Percentiles rank a stretch among this genome's conserved stretches.
phyloP scores from a whole-genome alignment of 2,888 invertebrate species.

The Sarcophaga subvicina region DNA sequence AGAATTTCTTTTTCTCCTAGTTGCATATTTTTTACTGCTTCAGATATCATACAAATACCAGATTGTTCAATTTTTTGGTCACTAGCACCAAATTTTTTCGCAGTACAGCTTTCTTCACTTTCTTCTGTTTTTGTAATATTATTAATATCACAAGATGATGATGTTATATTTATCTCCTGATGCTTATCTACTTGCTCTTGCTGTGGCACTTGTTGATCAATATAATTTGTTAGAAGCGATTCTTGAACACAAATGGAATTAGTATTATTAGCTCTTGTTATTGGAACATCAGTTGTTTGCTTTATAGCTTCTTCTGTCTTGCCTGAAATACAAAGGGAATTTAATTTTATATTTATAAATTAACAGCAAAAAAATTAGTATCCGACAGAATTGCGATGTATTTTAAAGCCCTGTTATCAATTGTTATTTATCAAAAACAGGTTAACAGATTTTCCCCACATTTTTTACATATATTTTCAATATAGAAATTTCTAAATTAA shows the following conservation, averaged over 20 bases:
- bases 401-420: too few species aligned
- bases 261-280: conserved; percentile 19
- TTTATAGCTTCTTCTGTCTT: conserved; percentile 48
- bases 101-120: conserved; percentile 20
- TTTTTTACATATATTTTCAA: too few species aligned
- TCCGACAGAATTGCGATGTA: too few species aligned
- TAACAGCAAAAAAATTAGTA: background rate
- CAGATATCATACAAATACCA: conserved; percentile 18
- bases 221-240: conserved; percentile 54
- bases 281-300: conserved; percentile 32
- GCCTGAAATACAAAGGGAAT: conserved; percentile 21
- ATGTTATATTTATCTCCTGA: conserved; percentile 19
- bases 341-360: background rate
- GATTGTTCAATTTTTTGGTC: conserved; percentile 37
- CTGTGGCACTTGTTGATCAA: conserved; percentile 58
- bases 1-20: conserved; percentile 53
- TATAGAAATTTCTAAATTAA: too few species aligned
- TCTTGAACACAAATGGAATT: conserved; percentile 62
- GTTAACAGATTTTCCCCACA: too few species aligned
- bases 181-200: conserved; percentile 42
- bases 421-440: too few species aligned
- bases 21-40: conserved; percentile 63
- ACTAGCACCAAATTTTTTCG: conserved; percentile 42
- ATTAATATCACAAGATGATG: conserved; percentile 28
- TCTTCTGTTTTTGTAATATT: conserved; percentile 34